A percentile compares a stretch with the other conserved stretches of the same genome.
Evolutionary conservation across 2,888 invertebrate species (phyloP).

Genomic region (Dasysyrphus albostriatus): DNA sequence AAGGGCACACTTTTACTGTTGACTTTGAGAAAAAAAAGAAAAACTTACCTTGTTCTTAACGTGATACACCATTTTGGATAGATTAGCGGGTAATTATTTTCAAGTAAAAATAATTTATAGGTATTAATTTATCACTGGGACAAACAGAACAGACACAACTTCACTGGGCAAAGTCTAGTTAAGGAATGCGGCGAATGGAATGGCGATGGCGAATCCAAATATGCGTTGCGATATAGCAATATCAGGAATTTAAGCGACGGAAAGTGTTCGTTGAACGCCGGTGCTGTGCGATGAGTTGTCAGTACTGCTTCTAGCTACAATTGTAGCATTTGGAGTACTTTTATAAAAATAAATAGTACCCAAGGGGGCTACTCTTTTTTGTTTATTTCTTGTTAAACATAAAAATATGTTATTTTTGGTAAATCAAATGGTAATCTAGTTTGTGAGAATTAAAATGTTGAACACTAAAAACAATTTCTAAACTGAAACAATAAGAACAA

Average conservation of each 20-base stretch:
- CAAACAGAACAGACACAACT: slow-evolving; percentile 40
- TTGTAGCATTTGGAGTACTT: background rate
- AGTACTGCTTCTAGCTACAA: background rate
- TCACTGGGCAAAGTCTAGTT: slow-evolving; percentile 42
- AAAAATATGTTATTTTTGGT: no score
- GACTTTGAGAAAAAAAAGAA: background rate
- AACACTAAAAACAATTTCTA: no score
- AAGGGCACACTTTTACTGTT: slow-evolving; percentile 10
- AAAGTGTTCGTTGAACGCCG: background rate
- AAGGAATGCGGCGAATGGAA: slow-evolving; percentile 53
- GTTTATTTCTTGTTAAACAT: no score
- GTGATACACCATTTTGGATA: slow-evolving; percentile 81
- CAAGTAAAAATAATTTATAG: slow-evolving; percentile 33
- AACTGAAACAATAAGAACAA: no score
- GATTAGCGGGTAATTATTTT: slow-evolving; percentile 53
- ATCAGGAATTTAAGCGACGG: background rate
- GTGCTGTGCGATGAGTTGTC: background rate
- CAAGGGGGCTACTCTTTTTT: no score
- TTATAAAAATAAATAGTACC: no score
- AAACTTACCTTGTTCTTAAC: slow-evolving; percentile 81
- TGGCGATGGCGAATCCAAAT: background rate
- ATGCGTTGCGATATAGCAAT: no score
- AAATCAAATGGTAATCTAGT: no score
- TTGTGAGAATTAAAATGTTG: no score
- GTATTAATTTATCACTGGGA: slow-evolving; percentile 43